Conservation (phyloP, 2,888 invertebrate species). For the Drosophila peninsularis region DNA sequence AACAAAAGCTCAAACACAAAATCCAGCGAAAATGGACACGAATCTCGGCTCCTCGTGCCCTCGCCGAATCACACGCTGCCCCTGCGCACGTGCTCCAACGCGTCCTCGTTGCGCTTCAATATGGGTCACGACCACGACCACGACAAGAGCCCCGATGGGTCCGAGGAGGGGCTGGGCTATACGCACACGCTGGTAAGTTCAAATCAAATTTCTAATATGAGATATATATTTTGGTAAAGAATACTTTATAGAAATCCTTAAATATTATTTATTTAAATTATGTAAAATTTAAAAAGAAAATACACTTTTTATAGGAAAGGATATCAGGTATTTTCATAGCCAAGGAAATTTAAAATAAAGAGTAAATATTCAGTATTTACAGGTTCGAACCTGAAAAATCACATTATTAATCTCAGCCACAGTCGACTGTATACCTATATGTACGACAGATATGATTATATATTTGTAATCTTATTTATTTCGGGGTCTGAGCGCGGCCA, state of each 20-base stretch:
- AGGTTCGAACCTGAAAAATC: not conserved
- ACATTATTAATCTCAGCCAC: not conserved
- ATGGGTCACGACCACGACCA: constrained; percentile 54
- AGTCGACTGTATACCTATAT: not conserved
- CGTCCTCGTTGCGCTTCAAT: constrained; percentile 66
- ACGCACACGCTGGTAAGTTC: constrained; percentile 82
- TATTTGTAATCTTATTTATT: constrained; percentile 14
- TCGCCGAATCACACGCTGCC: constrained; percentile 58
- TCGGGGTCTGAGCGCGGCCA: constrained; percentile 29
- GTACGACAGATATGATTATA: constrained; percentile 1
- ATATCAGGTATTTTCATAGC: not conserved
- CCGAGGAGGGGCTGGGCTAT: constrained; percentile 82
- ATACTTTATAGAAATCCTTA: too few species aligned
- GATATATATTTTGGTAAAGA: too few species aligned
- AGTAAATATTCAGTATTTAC: not conserved
- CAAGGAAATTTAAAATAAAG: not conserved
- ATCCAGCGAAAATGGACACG: constrained; percentile 64
- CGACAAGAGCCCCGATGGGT: constrained; percentile 52
- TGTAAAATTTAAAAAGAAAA: not conserved
- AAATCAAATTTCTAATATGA: too few species aligned
- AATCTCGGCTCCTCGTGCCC: constrained; percentile 77
- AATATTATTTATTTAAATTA: too few species aligned
- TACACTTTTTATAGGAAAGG: not conserved
- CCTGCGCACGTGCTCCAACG: constrained; percentile 69
- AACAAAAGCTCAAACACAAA: constrained; percentile 47